Percentiles rank a stretch among this genome's conserved stretches.
These are phyloP conservation scores for Lissocephala sabroskyi DNA, from an alignment of 2,888 invertebrate genomes.

Conservation along the genomic window DNA sequence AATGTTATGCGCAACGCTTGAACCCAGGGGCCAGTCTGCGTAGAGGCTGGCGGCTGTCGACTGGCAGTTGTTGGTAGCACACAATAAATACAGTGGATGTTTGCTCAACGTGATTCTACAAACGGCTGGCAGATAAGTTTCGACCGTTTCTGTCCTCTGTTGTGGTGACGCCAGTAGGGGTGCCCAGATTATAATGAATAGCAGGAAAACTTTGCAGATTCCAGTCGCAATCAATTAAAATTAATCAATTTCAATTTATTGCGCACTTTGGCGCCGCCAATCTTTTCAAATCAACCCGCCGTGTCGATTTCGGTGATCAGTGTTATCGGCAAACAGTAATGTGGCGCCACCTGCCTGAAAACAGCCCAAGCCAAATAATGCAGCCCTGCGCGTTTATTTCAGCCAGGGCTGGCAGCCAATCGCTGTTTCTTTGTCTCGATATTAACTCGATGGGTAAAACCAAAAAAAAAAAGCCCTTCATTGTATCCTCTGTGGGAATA, in stretches of 20 bases:
- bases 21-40: conserved; percentile 10
- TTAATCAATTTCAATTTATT: conserved; percentile 22
- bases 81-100: conserved; percentile 21
- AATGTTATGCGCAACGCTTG: conserved; percentile 37
- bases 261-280: background rate
- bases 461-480: no score
- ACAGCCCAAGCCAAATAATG: no score
- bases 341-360: no score
- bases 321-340: no score
- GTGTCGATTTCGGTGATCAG: no score
- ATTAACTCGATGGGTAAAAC: no score
- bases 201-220: background rate
- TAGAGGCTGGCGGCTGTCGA: background rate
- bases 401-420: no score
- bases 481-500: no score
- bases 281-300: no score
- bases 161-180: conserved; percentile 13
- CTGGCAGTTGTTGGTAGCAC: background rate
- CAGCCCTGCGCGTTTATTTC: no score
- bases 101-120: conserved; percentile 66
- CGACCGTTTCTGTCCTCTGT: conserved; percentile 20
- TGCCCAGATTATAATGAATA: background rate
- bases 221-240: conserved; percentile 29
- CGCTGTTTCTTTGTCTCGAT: no score
- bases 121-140: conserved; percentile 41